Conservation (phyloP, 2,888 invertebrate genomes). For the Cheilosia pagana region DNA sequence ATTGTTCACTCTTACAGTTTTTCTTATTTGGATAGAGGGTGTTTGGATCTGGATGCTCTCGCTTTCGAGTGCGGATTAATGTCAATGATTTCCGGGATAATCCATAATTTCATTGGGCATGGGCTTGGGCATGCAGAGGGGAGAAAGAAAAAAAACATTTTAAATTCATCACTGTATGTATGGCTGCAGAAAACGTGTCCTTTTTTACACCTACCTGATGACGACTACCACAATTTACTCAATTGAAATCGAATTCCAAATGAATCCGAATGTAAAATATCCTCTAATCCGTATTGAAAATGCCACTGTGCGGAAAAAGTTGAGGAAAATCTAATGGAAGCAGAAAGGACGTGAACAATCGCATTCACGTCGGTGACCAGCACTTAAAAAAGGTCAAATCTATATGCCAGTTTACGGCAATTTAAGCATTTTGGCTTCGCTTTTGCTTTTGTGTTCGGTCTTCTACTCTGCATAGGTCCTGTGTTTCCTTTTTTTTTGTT, state of each 20-base stretch:
- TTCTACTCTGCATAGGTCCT: constrained; percentile 5
- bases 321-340: constrained; percentile 3
- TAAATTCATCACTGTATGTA: constrained; percentile 40
- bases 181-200: constrained; percentile 31
- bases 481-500: background rate
- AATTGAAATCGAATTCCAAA: constrained; percentile 69
- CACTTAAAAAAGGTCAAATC: constrained; percentile 73
- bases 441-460: constrained; percentile 30
- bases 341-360: constrained; percentile 31
- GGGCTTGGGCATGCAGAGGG: no score
- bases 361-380: constrained; percentile 59
- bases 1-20: constrained; percentile 9
- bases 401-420: constrained; percentile 72
- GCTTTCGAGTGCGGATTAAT: constrained; percentile 32
- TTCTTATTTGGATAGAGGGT: background rate
- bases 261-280: constrained; percentile 36
- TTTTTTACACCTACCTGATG: constrained; percentile 19
- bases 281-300: constrained; percentile 36
- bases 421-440: constrained; percentile 57
- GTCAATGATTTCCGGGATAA: constrained; percentile 46
- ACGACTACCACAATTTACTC: constrained; percentile 60
- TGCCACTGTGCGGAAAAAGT: constrained; percentile 15
- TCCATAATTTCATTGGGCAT: constrained; percentile 54
- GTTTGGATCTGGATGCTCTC: background rate
- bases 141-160: no score